Evolutionary conservation across 2,113 vertebrate genomes (phyloP).

Genomic region (Meles meles): DNA sequence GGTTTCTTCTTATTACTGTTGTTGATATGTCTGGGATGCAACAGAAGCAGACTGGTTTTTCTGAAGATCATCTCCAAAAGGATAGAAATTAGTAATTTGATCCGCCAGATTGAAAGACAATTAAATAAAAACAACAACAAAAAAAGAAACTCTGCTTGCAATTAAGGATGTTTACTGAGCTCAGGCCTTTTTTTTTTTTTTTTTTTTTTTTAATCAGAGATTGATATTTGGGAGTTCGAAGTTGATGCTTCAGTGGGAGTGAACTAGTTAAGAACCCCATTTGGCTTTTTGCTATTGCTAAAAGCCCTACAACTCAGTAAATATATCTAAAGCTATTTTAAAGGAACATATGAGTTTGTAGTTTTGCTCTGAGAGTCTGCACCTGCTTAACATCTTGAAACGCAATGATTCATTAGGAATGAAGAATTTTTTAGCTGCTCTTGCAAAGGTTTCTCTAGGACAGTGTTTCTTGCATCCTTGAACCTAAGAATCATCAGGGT

Average conservation of each 20-base stretch:
- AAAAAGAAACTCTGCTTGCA: constrained; percentile 53
- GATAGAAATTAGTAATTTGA: constrained; percentile 78
- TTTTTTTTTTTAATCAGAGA: constrained; percentile 46
- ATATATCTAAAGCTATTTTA: neutral
- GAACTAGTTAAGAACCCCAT: neutral
- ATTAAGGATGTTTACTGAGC: constrained; percentile 66
- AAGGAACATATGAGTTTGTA: constrained; percentile 23
- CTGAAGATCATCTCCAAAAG: constrained; percentile 72
- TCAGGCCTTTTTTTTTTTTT: constrained; percentile 46
- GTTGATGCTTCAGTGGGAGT: neutral
- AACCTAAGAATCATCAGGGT: neutral
- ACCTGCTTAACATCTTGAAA: neutral
- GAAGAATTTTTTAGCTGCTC: neutral
- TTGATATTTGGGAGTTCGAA: constrained; percentile 58
- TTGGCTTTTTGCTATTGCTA: constrained; percentile 15
- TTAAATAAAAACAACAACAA: constrained; percentile 59
- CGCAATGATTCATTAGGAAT: neutral
- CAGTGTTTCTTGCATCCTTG: neutral
- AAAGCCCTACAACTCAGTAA: neutral
- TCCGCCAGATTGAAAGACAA: constrained; percentile 69
- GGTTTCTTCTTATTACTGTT: constrained; percentile 55
- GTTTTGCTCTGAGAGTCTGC: constrained; percentile 7
- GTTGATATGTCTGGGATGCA: constrained; percentile 67
- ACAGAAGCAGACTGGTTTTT: constrained; percentile 75
- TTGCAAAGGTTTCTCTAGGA: neutral